Percentiles rank a stretch among this genome's conserved stretches.
Evolutionary conservation across 2,797 vertebrate species (phyloP).

Genomic region (Antrozous pallidus): DNA sequence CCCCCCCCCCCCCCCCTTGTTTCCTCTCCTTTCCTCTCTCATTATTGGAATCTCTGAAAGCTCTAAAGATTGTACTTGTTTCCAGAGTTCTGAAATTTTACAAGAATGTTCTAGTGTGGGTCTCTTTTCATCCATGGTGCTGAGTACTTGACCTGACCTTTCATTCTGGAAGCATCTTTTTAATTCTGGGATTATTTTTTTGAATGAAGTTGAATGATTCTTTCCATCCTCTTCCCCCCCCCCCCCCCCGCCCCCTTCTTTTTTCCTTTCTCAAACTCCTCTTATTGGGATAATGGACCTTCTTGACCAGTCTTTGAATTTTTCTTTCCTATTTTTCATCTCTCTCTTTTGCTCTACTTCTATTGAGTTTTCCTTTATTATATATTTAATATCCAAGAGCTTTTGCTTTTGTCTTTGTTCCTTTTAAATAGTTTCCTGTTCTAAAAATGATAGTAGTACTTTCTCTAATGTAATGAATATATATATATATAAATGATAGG

Average conservation of each 20-base stretch:
- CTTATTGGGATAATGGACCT: neutral
- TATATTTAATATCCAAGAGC: conserved; percentile 12
- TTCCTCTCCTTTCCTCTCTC: neutral
- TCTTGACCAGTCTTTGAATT: neutral
- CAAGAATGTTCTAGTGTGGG: neutral
- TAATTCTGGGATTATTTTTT: conserved; percentile 36
- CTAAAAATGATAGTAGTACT: neutral
- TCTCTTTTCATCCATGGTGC: neutral
- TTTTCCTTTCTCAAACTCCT: neutral
- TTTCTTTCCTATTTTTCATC: neutral
- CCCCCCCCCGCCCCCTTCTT: too few relatives aligned
- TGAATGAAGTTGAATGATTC: conserved; percentile 22
- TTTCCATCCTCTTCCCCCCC: neutral
- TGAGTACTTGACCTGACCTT: conserved; percentile 3
- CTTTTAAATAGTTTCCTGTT: neutral
- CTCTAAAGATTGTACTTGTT: neutral
- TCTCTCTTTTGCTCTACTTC: neutral
- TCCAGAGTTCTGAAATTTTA: conserved; percentile 7
- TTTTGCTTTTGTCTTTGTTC: neutral
- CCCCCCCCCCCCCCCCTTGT: neutral
- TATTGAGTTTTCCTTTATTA: neutral
- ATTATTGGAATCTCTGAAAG: conserved; percentile 5
- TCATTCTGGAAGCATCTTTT: conserved; percentile 26
- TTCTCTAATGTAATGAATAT: neutral
- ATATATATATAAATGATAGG: neutral